Conservation (phyloP, 2,888 invertebrate species). For the Capitulum mitella region DNA sequence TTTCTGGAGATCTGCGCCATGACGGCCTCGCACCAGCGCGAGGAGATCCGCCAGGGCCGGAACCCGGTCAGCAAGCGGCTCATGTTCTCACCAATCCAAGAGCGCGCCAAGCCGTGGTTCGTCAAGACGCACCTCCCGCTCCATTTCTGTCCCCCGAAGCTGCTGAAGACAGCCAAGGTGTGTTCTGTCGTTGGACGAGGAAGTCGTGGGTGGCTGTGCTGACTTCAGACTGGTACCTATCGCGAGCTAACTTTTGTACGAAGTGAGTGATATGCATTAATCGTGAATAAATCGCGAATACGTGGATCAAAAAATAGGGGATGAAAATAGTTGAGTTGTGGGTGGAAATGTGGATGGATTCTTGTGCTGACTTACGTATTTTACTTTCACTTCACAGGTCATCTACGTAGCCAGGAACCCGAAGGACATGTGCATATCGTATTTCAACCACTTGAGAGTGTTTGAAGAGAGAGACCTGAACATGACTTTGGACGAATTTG, state of each 20-base stretch:
- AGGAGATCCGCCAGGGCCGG: neutral
- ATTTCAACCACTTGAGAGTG: constrained; percentile 41
- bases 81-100: neutral
- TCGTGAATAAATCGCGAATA: too few relatives aligned
- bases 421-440: constrained; percentile 46
- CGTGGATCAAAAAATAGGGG: too few relatives aligned
- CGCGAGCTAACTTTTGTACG: neutral
- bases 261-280: too few relatives aligned
- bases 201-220: too few relatives aligned
- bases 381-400: constrained; percentile 31
- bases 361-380: too few relatives aligned
- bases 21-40: neutral
- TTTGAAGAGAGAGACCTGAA: neutral
- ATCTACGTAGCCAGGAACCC: constrained; percentile 47
- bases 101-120: constrained; percentile 32
- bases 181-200: neutral
- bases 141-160: constrained; percentile 29
- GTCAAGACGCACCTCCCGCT: constrained; percentile 40
- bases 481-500: constrained; percentile 41
- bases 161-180: constrained; percentile 38
- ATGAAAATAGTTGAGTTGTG: too few relatives aligned
- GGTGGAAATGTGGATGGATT: too few relatives aligned
- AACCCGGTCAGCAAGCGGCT: neutral
- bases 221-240: too few relatives aligned
- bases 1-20: constrained; percentile 1